Evolutionary conservation across 2,888 invertebrate genomes (phyloP), one percentile per base, ranked within the genome.

Genomic region (Eledona agricola): DNA sequence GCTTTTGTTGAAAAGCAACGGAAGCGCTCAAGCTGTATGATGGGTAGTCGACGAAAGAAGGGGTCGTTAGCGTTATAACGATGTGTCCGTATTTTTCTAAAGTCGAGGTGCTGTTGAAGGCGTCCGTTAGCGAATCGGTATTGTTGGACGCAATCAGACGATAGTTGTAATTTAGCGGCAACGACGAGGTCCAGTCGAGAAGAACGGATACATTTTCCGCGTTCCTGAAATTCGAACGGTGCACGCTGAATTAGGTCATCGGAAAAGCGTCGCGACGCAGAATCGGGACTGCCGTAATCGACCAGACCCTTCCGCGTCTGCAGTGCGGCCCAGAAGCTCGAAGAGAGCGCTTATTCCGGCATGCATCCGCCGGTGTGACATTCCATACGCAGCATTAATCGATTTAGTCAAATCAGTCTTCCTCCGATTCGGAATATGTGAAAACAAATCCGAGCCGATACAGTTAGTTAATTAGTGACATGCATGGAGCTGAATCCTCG

Each of bases 141-240:
- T 16, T 6, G n/a, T 32, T 13, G 7, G 10, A 3, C 3, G 32
- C 11, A 19, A 51, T 11, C 11, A 51, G 2, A 20, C 51, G 49
- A n/a, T 42, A 51, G n/a, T 52, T 47, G 35, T 69, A 69, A 4
- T 34, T 55, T 2, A 65, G 29, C 5, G 58, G 47, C 20, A 34
- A 35, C 4, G 59, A 25, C 0, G 59, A 55, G n/a, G 58, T 28
- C 58, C 59, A 63, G 26, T 55, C 55, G 25, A 67, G 32, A 23
- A 62, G 31, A 0, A 60, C 32, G 29, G 57, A 54, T 2, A 62
- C 15, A 3, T 63, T 51, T 22, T 51, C 47, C 5, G 58, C 28
- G 5, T 32, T 10, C 6, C 68, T 69, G 37, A 32, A 66, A 65
- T 5, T 23, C 2, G 4, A 2, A 7, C 23, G 23, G 23, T 6